Evolutionary conservation across 2,888 invertebrate genomes (phyloP).

Genomic region (Lathronympha strigana): DNA sequence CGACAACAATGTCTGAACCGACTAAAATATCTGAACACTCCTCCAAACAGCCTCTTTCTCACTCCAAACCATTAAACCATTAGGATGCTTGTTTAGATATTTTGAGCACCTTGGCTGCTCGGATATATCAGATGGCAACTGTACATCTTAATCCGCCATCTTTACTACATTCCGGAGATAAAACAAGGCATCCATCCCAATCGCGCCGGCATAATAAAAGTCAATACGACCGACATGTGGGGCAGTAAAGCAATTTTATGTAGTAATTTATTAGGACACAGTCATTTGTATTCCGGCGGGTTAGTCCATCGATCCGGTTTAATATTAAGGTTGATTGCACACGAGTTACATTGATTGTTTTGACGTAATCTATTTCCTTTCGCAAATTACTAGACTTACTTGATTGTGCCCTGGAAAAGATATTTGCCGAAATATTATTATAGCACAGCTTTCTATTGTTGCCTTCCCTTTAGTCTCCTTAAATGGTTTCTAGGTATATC

Average conservation of each 20-base stretch:
- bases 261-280: conserved; percentile 50
- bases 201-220: conserved; percentile 36
- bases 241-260: conserved; percentile 51
- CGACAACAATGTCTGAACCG: too few species aligned
- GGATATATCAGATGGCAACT: too few species aligned
- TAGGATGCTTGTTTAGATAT: too few species aligned
- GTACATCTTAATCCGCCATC: conserved; percentile 20
- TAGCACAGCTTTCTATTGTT: too few species aligned
- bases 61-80: too few species aligned
- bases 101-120: too few species aligned
- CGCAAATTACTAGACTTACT: background rate
- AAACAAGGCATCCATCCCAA: conserved; percentile 39
- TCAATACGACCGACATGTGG: conserved; percentile 40
- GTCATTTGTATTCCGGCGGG: conserved; percentile 50
- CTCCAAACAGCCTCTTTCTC: too few species aligned
- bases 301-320: conserved; percentile 27
- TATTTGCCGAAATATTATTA: background rate
- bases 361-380: background rate
- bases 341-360: conserved; percentile 4
- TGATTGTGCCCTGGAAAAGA: background rate
- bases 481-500: too few species aligned
- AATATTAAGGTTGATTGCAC: conserved; percentile 31
- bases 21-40: too few species aligned
- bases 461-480: too few species aligned
- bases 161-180: conserved; percentile 35